phyloP scores from a whole-genome alignment of 2,113 vertebrate species.

The Nyctereutes procyonoides region DNA sequence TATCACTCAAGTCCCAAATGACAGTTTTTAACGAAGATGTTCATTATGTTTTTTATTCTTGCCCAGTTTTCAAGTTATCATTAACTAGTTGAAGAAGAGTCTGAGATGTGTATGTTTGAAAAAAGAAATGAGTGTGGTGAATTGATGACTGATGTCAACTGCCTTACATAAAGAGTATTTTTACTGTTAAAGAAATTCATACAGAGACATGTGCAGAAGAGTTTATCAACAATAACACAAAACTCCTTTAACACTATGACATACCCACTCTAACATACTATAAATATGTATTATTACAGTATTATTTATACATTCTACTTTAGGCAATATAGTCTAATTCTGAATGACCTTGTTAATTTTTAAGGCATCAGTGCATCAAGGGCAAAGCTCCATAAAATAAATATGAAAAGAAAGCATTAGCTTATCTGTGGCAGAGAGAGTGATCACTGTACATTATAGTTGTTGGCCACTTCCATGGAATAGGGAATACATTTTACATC shows the following conservation, averaged over 20 bases:
- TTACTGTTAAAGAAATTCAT: constrained; percentile 62
- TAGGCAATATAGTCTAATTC: constrained; percentile 83
- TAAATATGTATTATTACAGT: constrained; percentile 73
- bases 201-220: constrained; percentile 62
- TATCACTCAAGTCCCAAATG: constrained; percentile 2
- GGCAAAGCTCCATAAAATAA: constrained; percentile 84
- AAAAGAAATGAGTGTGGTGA: constrained; percentile 45
- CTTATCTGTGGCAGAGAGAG: constrained; percentile 78
- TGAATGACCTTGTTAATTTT: constrained; percentile 85
- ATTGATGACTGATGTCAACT: constrained; percentile 53
- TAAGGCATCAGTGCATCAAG: constrained; percentile 90
- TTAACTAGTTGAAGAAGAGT: constrained; percentile 28
- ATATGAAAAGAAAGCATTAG: constrained; percentile 74
- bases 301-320: constrained; percentile 79
- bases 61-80: constrained; percentile 47
- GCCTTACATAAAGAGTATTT: constrained; percentile 24
- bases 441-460: constrained; percentile 77
- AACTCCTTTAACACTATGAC: constrained; percentile 65
- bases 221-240: constrained; percentile 64
- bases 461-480: constrained; percentile 78
- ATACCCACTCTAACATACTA: constrained; percentile 69
- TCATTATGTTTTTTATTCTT: constrained; percentile 49
- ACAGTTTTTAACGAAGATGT: constrained; percentile 56
- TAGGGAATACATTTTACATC: constrained; percentile 72
- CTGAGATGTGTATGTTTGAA: background rate